A percentile compares a stretch with the other conserved stretches of the same genome.
Conservation (phyloP, 2,888 invertebrate species). For the Noctua fimbriata region DNA sequence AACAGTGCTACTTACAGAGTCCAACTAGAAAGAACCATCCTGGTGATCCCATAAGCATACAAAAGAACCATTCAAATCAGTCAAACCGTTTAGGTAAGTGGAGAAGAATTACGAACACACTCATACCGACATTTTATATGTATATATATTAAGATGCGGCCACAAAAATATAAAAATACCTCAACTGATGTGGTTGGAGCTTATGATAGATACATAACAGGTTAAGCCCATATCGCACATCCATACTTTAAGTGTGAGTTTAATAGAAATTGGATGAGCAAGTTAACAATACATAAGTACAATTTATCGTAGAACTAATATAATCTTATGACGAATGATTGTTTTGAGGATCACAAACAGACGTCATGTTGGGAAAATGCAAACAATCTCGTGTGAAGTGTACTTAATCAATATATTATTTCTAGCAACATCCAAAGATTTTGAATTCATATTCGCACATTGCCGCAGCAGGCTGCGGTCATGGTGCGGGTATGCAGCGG, state of each 20-base stretch:
- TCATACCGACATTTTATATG: background rate
- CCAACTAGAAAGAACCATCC: background rate
- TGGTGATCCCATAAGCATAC: background rate
- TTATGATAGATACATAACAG: background rate
- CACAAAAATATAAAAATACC: background rate
- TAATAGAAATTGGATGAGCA: conserved; percentile 38
- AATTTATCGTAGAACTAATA: conserved; percentile 36
- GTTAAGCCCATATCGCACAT: conserved; percentile 31
- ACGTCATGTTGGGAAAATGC: conserved; percentile 56
- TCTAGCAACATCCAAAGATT: conserved; percentile 62
- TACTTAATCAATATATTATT: conserved; percentile 61
- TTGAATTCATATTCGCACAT: conserved; percentile 63
- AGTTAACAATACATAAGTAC: conserved; percentile 41
- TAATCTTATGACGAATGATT: conserved; percentile 50
- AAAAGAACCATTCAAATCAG: background rate
- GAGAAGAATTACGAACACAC: background rate
- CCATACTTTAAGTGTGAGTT: conserved; percentile 36
- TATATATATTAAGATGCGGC: background rate
- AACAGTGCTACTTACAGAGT: background rate
- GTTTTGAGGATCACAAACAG: conserved; percentile 54
- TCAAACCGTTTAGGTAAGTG: background rate
- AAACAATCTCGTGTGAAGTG: conserved; percentile 53
- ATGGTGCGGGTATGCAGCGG: conserved; percentile 2
- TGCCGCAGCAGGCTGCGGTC: conserved; percentile 14
- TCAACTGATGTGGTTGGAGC: background rate